Conservation (phyloP, 2,888 invertebrate genomes). For the Podotricha telesiphe region DNA sequence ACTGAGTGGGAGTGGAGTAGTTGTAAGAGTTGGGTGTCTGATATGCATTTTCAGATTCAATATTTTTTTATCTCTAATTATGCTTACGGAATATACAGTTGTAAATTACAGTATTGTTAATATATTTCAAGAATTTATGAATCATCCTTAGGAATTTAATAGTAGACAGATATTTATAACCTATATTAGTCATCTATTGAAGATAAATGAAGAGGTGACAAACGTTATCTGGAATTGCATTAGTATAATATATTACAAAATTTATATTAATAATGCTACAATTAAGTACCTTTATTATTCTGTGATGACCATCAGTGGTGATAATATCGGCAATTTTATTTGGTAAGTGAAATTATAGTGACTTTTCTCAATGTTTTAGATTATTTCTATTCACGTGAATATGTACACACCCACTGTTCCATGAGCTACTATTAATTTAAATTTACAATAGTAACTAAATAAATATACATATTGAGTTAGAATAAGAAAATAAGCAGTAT, state of each 20-base stretch:
- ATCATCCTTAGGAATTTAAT: slow-evolving; percentile 19
- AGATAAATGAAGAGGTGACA: slow-evolving; percentile 64
- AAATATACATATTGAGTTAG: background rate
- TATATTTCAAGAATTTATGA: slow-evolving; percentile 19
- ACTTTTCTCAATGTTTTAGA: slow-evolving; percentile 11
- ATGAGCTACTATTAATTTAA: slow-evolving; percentile 1
- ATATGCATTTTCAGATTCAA: slow-evolving; percentile 17
- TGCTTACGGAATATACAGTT: slow-evolving; percentile 8
- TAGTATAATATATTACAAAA: slow-evolving; percentile 41
- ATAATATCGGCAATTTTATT: slow-evolving; percentile 44
- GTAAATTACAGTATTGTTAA: slow-evolving; percentile 24
- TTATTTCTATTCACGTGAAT: slow-evolving; percentile 32
- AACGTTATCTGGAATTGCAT: slow-evolving; percentile 54
- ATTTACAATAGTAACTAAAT: background rate
- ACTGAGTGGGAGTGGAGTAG: slow-evolving; percentile 33
- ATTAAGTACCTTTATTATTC: slow-evolving; percentile 38
- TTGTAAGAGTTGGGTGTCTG: slow-evolving; percentile 22
- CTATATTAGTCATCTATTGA: slow-evolving; percentile 64
- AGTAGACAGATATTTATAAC: slow-evolving; percentile 67
- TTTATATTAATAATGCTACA: slow-evolving; percentile 43
- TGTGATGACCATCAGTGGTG: slow-evolving; percentile 46
- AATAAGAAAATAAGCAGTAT: background rate
- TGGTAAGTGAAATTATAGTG: slow-evolving; percentile 46
- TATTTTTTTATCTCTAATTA: slow-evolving; percentile 6
- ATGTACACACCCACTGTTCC: slow-evolving; percentile 44